Evolutionary conservation across 2,113 vertebrate genomes (phyloP), one percentile per base, ranked within the genome.

Genomic region (Upupa epops): DNA sequence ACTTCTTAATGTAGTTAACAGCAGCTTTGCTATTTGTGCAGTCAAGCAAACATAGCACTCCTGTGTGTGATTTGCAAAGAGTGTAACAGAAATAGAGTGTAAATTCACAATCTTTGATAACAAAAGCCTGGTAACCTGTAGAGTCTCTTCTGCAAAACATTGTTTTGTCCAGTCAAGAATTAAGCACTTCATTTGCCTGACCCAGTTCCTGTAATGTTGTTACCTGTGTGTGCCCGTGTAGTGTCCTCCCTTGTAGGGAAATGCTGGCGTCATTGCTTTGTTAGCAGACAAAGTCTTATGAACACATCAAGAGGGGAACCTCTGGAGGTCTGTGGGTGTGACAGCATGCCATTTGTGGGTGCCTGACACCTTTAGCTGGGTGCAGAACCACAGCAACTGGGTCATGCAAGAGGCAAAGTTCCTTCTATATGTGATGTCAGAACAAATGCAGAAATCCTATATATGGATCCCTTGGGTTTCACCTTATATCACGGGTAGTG

Each of bases 1-100:
- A 26, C 65, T 77, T 92, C 60, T 85, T 90, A 77, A 64, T 88
- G 72, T 81, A 45, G 32, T 72, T 91, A 70, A 42, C 61, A 65
- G 81, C 61, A 65, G 81, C 71, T 78, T 74, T 65, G 56, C 40
- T 78, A 36, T 46, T 74, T 72, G 46, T 74, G 46, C 58, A 71
- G 48, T 64, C 54, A 49, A 36, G 68, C 52, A 70, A 82, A 88
- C 19, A 82, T 56, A 56, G 54, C 8, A 52, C 61, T 88, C 12
- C 13, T 29, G 7, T 17, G 25, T 75, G 66, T 61, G 66, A 42
- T 79, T n/a, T 82, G n/a, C 55, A 25, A 42, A 54, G 40, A 56
- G 6, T 59, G 4, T 48, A 74, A 34, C 51, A 64, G 65, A 42
- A 42, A 11, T 42, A 12, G 40, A 42, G 11, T 42, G 15, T 42